A percentile compares a stretch with the other conserved stretches of the same genome.
phyloP scores from a whole-genome alignment of 2,113 vertebrate genomes.

The Alethe diademata region DNA sequence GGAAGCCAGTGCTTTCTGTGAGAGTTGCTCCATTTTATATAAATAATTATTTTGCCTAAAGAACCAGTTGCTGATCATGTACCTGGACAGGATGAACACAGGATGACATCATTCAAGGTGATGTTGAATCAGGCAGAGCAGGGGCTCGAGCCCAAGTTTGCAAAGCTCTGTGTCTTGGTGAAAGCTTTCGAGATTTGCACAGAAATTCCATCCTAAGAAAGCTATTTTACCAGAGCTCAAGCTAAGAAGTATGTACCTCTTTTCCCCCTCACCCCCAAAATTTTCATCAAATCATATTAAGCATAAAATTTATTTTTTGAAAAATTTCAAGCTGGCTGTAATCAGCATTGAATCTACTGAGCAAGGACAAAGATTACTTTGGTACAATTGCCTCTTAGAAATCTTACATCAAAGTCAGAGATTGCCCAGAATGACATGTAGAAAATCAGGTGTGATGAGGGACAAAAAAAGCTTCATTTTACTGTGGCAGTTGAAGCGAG shows the following conservation, averaged over 20 bases:
- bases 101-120: accelerated
- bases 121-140: neutral
- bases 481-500: neutral
- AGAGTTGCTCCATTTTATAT: neutral
- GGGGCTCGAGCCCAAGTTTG: neutral
- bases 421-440: neutral
- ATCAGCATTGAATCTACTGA: neutral
- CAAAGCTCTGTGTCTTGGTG: neutral
- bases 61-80: neutral
- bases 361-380: neutral
- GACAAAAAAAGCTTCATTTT: neutral
- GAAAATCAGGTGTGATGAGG: neutral
- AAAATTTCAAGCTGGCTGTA: neutral
- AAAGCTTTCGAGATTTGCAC: neutral
- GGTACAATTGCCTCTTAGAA: neutral
- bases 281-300: neutral
- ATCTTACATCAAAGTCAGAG: neutral
- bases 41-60: neutral
- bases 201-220: neutral
- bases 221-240: neutral
- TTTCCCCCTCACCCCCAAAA: neutral
- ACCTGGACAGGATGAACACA: neutral
- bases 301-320: neutral
- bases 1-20: neutral
- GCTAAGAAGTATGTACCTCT: neutral